A percentile compares a stretch with the other conserved stretches of the same genome.
These are phyloP conservation scores for Rhogogaster chlorosoma DNA, from an alignment of 2,888 invertebrate species.

Conservation along the genomic window DNA sequence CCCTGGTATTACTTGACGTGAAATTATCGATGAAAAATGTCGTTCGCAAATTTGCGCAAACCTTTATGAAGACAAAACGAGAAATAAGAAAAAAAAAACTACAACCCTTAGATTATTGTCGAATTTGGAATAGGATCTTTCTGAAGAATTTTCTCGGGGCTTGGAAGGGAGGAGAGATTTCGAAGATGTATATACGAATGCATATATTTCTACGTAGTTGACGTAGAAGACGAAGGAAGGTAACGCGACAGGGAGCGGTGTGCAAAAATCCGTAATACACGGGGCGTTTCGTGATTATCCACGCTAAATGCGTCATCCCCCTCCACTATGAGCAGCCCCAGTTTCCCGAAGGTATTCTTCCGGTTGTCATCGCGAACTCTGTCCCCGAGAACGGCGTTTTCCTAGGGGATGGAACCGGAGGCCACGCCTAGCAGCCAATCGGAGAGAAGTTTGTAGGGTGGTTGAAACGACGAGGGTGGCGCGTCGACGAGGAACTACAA, in stretches of 20 bases:
- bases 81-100: no score
- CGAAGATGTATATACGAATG: not conserved
- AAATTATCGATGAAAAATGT: not conserved
- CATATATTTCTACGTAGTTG: not conserved
- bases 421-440: slow-evolving; percentile 54
- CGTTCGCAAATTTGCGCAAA: not conserved
- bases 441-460: slow-evolving; percentile 74
- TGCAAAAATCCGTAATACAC: slow-evolving; percentile 62
- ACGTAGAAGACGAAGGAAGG: not conserved
- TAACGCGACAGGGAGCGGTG: slow-evolving; percentile 6
- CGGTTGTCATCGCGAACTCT: slow-evolving; percentile 52
- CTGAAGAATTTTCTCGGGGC: no score
- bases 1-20: not conserved
- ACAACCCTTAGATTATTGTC: no score
- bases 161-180: no score
- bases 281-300: slow-evolving; percentile 63
- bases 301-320: slow-evolving; percentile 61
- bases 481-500: slow-evolving; percentile 79
- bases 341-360: slow-evolving; percentile 38
- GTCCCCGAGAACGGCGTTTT: slow-evolving; percentile 12
- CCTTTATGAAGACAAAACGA: no score
- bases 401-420: slow-evolving; percentile 49
- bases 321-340: slow-evolving; percentile 45
- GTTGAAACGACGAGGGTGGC: slow-evolving; percentile 74
- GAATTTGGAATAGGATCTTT: no score